Percentiles rank a stretch among this genome's conserved stretches.
phyloP scores from a whole-genome alignment of 2,113 vertebrate species.

The Proterorhinus semilunaris region DNA sequence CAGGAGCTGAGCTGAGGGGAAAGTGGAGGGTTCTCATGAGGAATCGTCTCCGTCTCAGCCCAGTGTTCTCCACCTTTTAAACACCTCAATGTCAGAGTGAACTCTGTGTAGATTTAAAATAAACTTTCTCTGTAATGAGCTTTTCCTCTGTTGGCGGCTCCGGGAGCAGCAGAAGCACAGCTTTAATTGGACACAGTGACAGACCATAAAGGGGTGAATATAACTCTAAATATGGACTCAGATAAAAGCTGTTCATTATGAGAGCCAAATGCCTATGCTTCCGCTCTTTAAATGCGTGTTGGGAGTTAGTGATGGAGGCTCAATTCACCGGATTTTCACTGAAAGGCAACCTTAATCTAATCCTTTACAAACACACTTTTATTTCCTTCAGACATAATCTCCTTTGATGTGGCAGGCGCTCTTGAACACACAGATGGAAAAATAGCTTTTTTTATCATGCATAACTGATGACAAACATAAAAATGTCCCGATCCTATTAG shows the following conservation, averaged over 20 bases:
- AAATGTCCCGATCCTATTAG: slow-evolving; percentile 48
- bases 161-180: neutral
- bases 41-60: neutral
- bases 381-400: slow-evolving; percentile 47
- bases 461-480: slow-evolving; percentile 30
- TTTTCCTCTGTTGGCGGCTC: slow-evolving; percentile 13
- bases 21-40: slow-evolving; percentile 32
- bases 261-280: neutral
- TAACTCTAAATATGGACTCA: slow-evolving; percentile 18
- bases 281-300: slow-evolving; percentile 5
- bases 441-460: slow-evolving; percentile 14
- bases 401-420: slow-evolving; percentile 22
- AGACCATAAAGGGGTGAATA: slow-evolving; percentile 19
- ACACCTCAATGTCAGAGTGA: slow-evolving; percentile 17
- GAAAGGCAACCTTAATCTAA: slow-evolving; percentile 38
- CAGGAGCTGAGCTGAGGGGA: slow-evolving; percentile 13
- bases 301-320: slow-evolving; percentile 16
- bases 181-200: slow-evolving; percentile 42
- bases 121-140: slow-evolving; percentile 39
- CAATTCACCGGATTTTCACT: slow-evolving; percentile 1
- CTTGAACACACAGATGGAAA: neutral
- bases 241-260: slow-evolving; percentile 1
- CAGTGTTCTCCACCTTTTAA: neutral
- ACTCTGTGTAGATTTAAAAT: slow-evolving; percentile 19
- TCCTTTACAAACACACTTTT: slow-evolving; percentile 46